Base-by-base conservation (phyloP, 1,140 invertebrate genomes). In the Bactericera cockerelli region DNA sequence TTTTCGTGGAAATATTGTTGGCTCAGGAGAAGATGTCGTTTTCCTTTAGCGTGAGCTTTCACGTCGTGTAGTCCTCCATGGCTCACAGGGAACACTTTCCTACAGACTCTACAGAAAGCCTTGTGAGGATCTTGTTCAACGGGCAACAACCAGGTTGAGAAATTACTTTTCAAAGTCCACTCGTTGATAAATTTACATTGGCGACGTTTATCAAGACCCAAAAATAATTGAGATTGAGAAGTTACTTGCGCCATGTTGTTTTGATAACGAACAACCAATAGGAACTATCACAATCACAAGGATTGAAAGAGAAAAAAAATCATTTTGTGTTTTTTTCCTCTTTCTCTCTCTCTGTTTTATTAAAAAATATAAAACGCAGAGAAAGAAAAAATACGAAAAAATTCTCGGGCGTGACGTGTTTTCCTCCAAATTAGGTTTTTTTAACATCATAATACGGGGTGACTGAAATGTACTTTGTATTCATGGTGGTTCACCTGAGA, bases 1-100 rank as follows among this genome's bases (percentile, higher is more conserved):
- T 31, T 31, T 6, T 31, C 28, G 13, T 31, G 28, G 13, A 49
- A 49, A 49, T 63, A 57, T 54, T 63, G 62, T 49, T 59, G 26
- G 58, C 65, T 62, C 39, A 70, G 59, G 57, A 55, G 59, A 54
- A 65, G 65, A 61, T 69, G 69, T 61, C 67, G 66, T 66, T 70
- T 70, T 57, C 67, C 67, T 59, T 69, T 70, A 60, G 66, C 69
- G 61, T 70, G 68, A 26, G 69, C 65, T 60, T 67, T 68, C 54
- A 69, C 69, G 62, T 69, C 67, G 60, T 70, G 65, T 55, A 69
- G 57, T 16, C 67, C 67, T 38, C 70, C 67, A 63, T 69, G 70
- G 55, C 67, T 64, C 21, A 70, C 65, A 33, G 67, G 67, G 63
- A 70, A 70, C 24, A 64, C 59, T 61, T 70, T 70, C 58, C 67